Evolutionary conservation across 2,113 vertebrate genomes (phyloP), one percentile per base, ranked within the genome.

Genomic region (Rhinichthys klamathensis): DNA sequence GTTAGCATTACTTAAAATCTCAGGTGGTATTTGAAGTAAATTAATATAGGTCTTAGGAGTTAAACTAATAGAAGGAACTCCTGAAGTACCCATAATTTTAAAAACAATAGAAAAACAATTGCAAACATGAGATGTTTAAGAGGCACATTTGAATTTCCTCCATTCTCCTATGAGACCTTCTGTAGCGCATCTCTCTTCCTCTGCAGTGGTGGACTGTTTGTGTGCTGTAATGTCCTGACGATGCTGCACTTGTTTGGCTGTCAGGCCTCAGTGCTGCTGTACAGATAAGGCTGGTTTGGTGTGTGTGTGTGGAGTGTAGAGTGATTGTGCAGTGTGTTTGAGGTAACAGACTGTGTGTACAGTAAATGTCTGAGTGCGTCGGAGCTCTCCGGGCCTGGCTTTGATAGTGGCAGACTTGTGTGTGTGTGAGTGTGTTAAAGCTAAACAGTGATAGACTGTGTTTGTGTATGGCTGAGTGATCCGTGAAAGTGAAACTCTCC

Each of bases 281-380:
- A 74, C 21, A 84, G 86, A 87, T 87, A 87, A 87, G 81, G 56
- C 44, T 86, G 38, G 38, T 67, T 86, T 69, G 38, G n/a, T 63
- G 13, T 85, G 63, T 80, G 67, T 83, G 54, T 56, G 13, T 51
- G 60, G 82, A 30, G 74, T 56, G 80, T 61, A 79, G 77, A 58
- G 30, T 35, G 76, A 79, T 79, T 82, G 44, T 82, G 80, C 18
- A 69, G 46, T 72, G 65, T 70, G 80, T 72, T 82, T 35, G 67
- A 82, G 80, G 80, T 72, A 82, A 72, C 44, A 81, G 79, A 81
- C 25, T 67, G 79, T 81, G 77, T 63, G 41, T 81, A 65, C 61
- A 10, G 79, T 81, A 81, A 67, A 67, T 81, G 60, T 83, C 65
- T 85, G 74, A 76, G 61, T 21, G 44, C 12, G 41, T 44, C 21